A percentile compares a stretch with the other conserved stretches of the same genome.
Evolutionary conservation across 2,113 vertebrate species (phyloP).

Genomic region (Coracopsis vasa): DNA sequence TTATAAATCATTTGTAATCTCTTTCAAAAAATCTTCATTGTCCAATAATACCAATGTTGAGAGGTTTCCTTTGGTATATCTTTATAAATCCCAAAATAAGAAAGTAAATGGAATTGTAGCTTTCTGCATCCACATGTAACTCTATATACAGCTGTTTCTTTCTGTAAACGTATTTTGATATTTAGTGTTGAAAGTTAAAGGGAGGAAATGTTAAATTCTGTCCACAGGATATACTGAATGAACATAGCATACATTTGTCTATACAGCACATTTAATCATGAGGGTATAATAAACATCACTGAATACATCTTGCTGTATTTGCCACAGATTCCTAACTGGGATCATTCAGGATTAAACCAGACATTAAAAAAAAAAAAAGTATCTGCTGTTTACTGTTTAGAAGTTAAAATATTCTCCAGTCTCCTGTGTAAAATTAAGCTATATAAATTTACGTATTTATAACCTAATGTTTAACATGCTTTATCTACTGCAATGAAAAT

Average conservation of each 20-base stretch:
- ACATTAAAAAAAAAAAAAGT: background rate
- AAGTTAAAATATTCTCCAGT: constrained; percentile 5
- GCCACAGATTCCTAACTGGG: background rate
- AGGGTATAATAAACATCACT: background rate
- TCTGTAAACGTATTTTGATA: constrained; percentile 27
- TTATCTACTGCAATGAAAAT: constrained; percentile 27
- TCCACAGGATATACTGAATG: background rate
- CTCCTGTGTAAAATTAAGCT: background rate
- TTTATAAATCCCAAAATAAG: constrained; percentile 40
- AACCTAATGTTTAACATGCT: background rate
- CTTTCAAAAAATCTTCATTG: constrained; percentile 28
- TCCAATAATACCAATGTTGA: constrained; percentile 35
- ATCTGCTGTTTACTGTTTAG: background rate
- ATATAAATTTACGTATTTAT: constrained; percentile 28
- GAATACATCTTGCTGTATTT: constrained; percentile 2
- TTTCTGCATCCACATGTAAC: constrained; percentile 9
- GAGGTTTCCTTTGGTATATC: constrained; percentile 43
- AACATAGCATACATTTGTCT: background rate
- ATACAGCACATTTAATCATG: background rate
- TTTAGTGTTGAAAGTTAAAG: constrained; percentile 21
- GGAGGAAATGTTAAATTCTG: background rate
- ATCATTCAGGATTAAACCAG: background rate
- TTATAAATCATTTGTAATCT: constrained; percentile 42
- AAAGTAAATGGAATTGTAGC: constrained; percentile 44
- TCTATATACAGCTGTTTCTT: constrained; percentile 19